Evolutionary conservation across 2,797 vertebrate genomes (phyloP), one percentile per base, ranked within the genome.

Genomic region (Danio kyathit): DNA sequence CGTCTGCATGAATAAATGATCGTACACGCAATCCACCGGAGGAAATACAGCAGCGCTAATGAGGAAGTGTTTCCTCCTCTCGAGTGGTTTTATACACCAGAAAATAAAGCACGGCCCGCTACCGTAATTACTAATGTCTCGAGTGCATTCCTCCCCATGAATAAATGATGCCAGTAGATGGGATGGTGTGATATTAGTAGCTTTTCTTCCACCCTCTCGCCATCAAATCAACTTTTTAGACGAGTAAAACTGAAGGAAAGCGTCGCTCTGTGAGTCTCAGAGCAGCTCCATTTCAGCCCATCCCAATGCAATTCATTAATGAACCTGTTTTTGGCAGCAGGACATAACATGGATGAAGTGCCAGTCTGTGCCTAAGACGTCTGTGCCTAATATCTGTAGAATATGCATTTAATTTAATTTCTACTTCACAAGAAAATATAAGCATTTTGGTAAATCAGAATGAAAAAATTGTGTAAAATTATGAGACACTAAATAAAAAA

Each of bases 1-100:
- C 80, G 74, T 85, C 77, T 74, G 64, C 88, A 90, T 90, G 87
- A 89, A 90, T 90, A 90, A 89, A 86, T 90, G 84, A 89, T 88
- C 73, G 77, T 43, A 83, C 76, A 76, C 64, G 63, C 75, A 77
- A 79, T 83, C 73, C 86, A 65, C 60, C 72, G 70, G 79, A 84
- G 85, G 67, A 86, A 82, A 88, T 86, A 84, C 85, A 84, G 79
- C 74, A 86, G 60, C 69, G 76, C 85, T 87, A 87, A 89, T 89
- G 86, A 86, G 88, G 87, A 87, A 83, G 87, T 80, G 70, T 63
- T 75, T 56, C 59, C 59, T 77, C 73, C n/a, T 74, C 72, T 77
- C 69, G 49, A 59, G 60, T 76, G 72, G 80, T 87, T 89, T 87
- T 84, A 85, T 85, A 77, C 72, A 64, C 71, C 84, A 86, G 87